phyloP scores from a whole-genome alignment of 2,888 invertebrate genomes.

The Nomada fucata region DNA sequence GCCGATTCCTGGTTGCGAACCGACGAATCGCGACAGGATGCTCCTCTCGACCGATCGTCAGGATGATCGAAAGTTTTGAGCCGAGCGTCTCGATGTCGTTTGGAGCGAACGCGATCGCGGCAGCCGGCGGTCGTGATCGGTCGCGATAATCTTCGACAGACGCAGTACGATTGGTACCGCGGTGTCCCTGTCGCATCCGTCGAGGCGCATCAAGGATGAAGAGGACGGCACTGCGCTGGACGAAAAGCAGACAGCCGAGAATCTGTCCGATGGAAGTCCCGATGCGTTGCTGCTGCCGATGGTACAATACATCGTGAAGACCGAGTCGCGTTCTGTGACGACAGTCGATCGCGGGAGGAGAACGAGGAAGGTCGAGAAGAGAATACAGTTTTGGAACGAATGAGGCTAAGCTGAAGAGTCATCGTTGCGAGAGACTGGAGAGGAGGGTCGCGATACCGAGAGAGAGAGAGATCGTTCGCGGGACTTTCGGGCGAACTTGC shows the following conservation, averaged over 20 bases:
- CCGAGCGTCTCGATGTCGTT: conserved; percentile 46
- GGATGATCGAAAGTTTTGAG: conserved; percentile 59
- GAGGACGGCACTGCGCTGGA: conserved; percentile 71
- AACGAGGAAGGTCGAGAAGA: conserved; percentile 1
- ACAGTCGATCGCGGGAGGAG: conserved; percentile 12
- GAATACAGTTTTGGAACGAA: conserved; percentile 17
- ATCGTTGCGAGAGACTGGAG: not conserved
- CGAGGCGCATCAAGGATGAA: conserved; percentile 70
- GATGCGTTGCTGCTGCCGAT: conserved; percentile 73
- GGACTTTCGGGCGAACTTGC: not conserved
- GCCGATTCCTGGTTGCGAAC: not conserved
- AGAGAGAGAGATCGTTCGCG: conserved; percentile 1
- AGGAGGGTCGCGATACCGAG: not conserved
- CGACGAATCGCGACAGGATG: conserved; percentile 49
- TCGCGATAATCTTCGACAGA: conserved; percentile 61
- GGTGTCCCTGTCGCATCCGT: conserved; percentile 51
- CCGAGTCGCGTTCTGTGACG: conserved; percentile 10
- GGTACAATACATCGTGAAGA: conserved; percentile 78
- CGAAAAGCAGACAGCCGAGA: conserved; percentile 75
- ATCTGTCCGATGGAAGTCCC: conserved; percentile 72
- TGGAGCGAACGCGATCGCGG: conserved; percentile 53
- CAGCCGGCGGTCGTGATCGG: conserved; percentile 59
- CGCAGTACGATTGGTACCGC: conserved; percentile 41
- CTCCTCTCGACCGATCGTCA: conserved; percentile 45
- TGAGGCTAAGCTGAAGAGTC: conserved; percentile 28